Conservation (phyloP, 2,797 vertebrate species). For the Notolepis coatsorum region DNA sequence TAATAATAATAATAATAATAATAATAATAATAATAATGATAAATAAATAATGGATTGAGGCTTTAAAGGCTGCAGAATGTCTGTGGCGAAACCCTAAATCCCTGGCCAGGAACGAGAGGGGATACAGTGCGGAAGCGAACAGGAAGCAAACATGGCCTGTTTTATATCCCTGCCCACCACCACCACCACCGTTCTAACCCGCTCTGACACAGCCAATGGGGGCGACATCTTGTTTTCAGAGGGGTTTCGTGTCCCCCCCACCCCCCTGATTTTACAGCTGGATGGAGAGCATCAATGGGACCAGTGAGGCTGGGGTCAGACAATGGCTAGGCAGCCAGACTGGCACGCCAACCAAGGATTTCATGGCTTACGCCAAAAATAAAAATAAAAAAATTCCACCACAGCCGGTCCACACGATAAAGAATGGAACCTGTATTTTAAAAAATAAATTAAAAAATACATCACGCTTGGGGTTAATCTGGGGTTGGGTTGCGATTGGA, state of each 20-base stretch:
- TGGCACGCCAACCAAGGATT: conserved; percentile 75
- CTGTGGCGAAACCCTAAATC: conserved; percentile 68
- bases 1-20: too few species aligned
- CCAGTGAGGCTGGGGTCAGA: conserved; percentile 69
- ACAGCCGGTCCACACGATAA: too few species aligned
- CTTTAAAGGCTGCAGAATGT: too few species aligned
- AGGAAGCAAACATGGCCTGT: conserved; percentile 74
- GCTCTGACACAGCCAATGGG: conserved; percentile 47
- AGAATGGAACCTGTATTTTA: conserved; percentile 61
- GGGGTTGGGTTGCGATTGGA: background rate
- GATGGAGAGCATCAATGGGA: conserved; percentile 81
- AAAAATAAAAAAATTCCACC: conserved; percentile 33
- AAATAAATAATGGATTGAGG: too few species aligned
- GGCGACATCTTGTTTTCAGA: conserved; percentile 75
- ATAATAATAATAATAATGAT: too few species aligned
- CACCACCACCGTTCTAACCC: conserved; percentile 38
- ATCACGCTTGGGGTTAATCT: conserved; percentile 37
- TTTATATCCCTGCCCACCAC: conserved; percentile 53
- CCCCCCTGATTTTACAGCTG: conserved; percentile 79
- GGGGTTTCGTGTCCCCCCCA: conserved; percentile 53
- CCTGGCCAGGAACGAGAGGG: conserved; percentile 49
- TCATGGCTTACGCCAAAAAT: conserved; percentile 77
- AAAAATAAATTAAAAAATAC: conserved; percentile 21
- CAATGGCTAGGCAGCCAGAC: conserved; percentile 69
- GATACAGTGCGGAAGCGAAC: conserved; percentile 59